phyloP scores from a whole-genome alignment of 2,797 vertebrate genomes.

The Enteromius paludinosus region DNA sequence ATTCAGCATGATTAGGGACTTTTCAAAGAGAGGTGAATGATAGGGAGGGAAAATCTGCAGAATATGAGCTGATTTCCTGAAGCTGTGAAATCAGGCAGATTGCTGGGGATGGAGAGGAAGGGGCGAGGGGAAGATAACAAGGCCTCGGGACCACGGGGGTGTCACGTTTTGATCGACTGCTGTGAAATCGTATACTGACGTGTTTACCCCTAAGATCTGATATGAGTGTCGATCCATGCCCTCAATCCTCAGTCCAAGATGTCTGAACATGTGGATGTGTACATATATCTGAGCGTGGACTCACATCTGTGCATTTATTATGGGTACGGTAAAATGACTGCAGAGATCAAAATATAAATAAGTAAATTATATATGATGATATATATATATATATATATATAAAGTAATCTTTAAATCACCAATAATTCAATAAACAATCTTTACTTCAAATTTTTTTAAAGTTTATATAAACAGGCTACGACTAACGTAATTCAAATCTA shows the following conservation, averaged over 20 bases:
- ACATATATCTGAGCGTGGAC: not conserved
- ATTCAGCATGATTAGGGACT: constrained; percentile 62
- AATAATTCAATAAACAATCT: not conserved
- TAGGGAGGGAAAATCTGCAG: constrained; percentile 44
- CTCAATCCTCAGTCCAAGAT: not conserved
- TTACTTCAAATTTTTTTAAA: not conserved
- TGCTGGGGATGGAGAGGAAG: constrained; percentile 24
- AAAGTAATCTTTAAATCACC: not conserved
- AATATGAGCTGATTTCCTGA: constrained; percentile 60
- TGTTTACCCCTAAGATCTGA: constrained; percentile 42
- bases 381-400: not conserved
- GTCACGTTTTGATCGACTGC: constrained; percentile 36
- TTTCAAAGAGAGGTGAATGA: constrained; percentile 58
- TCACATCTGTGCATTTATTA: not conserved
- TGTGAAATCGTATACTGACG: constrained; percentile 31
- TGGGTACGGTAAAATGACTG: too few species aligned
- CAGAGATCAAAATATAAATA: not conserved
- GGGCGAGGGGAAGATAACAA: constrained; percentile 8
- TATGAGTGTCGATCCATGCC: constrained; percentile 11
- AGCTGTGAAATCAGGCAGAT: constrained; percentile 62
- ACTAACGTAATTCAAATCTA: not conserved
- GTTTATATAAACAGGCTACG: not conserved
- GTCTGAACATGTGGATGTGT: not conserved
- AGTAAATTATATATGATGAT: too few species aligned
- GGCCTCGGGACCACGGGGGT: not conserved